Percentiles rank a stretch among this genome's conserved stretches.
These are phyloP conservation scores for Lysandra coridon DNA, from an alignment of 2,888 invertebrate species.

Conservation along the genomic window DNA sequence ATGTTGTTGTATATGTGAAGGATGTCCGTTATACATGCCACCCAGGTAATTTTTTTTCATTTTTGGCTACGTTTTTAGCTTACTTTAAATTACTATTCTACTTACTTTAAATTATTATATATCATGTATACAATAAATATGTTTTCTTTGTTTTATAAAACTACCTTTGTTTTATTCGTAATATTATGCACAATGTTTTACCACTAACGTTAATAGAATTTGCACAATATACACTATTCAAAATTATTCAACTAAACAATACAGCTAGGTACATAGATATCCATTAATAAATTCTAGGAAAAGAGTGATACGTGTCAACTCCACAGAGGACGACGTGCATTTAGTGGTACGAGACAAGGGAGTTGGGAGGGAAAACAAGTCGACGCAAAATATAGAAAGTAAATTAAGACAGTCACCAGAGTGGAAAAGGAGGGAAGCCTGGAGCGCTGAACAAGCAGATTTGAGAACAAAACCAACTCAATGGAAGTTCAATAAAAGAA, in stretches of 20 bases:
- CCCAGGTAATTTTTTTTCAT: conserved; percentile 77
- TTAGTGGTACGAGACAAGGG: conserved; percentile 87
- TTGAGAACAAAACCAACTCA: conserved; percentile 84
- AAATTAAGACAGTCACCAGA: conserved; percentile 88
- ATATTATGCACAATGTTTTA: conserved; percentile 23
- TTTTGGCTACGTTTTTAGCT: conserved; percentile 27
- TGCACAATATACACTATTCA: conserved; percentile 33
- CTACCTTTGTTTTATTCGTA: neutral
- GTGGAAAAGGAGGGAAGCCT: conserved; percentile 91
- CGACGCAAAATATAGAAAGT: conserved; percentile 86
- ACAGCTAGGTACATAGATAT: conserved; percentile 77
- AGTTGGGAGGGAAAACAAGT: conserved; percentile 86
- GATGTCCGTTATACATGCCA: conserved; percentile 90
- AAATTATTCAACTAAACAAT: conserved; percentile 47
- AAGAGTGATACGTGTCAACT: conserved; percentile 87
- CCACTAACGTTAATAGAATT: conserved; percentile 33
- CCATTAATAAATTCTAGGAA: conserved; percentile 84
- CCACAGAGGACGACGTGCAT: conserved; percentile 87
- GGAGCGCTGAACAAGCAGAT: conserved; percentile 89
- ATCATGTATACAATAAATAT: neutral
- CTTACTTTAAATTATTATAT: neutral
- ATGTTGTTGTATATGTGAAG: conserved; percentile 91
- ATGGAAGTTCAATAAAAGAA: conserved; percentile 87
- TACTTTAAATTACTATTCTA: neutral
- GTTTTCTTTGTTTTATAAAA: neutral